Evolutionary conservation across 1,140 invertebrate genomes (phyloP), one percentile per base, ranked within the genome.

Genomic region (Drosophila auraria): DNA sequence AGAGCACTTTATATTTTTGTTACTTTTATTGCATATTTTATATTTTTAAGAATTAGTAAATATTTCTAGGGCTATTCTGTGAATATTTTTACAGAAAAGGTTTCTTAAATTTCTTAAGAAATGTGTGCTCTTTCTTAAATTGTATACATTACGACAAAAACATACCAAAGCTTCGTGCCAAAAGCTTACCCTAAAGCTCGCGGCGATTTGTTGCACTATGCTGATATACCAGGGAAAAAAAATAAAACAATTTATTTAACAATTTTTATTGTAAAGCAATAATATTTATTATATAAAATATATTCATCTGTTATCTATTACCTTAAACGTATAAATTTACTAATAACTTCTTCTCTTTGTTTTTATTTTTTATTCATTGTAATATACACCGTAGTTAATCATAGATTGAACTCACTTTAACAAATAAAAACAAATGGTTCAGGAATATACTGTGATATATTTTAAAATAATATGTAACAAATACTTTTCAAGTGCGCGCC

Each of bases 111-210:
- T 6, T 40, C 2, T 14, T 3, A n/a, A 40, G 54, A n/a, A 25
- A n/a, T 57, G 5, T 25, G 20, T 57, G 36, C 7, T 57, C 11
- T 57, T 57, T 14, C 17, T 33, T 23, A 33, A 44, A 45, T 63
- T 62, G 17, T 65, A 63, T 45, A 65, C 38, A 33, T 62, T 65
- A 42, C 40, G 62, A 30, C 38, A 44, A 61, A 42, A 65, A 61
- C 38, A 44, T 42, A 14, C 57, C 7, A 44, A 65, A 65, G 62
- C 62, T 64, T 20, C 3, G 23, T 3, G 20, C 5, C 0, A 33
- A 20, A 42, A 61, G 62, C 56, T 65, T 44, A 3, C 2, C 0
- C 2, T 23, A n/a, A 44, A 42, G 62, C 62, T 44, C 33, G 15
- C 6, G 20, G 12, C 12, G 30, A 54, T 36, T 54, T 54, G n/a